phyloP scores from a whole-genome alignment of 2,888 invertebrate genomes.

The Zeuzera pyrina region DNA sequence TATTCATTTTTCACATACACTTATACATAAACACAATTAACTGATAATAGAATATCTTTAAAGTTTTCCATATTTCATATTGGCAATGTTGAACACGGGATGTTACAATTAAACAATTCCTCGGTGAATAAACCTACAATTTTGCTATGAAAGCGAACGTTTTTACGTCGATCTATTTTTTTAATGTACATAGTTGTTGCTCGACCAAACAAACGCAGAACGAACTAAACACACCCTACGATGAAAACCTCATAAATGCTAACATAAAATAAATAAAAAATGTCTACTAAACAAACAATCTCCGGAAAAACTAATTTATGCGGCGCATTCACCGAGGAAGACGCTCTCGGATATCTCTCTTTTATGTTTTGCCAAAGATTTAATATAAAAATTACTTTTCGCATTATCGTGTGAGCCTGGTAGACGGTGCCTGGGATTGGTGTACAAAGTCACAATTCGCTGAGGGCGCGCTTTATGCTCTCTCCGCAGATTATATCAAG shows the following conservation, averaged over 20 bases:
- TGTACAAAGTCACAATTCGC: slow-evolving; percentile 22
- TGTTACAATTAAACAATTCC: slow-evolving; percentile 31
- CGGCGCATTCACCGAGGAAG: slow-evolving; percentile 49
- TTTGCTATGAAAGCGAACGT: too few relatives aligned
- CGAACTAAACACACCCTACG: slow-evolving; percentile 18
- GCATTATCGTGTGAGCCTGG: slow-evolving; percentile 62
- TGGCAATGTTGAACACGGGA: slow-evolving; percentile 4
- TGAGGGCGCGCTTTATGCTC: slow-evolving; percentile 21
- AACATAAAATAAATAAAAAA: slow-evolving; percentile 49
- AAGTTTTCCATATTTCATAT: background rate
- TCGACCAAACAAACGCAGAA: too few relatives aligned
- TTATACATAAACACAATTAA: too few relatives aligned
- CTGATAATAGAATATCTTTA: background rate
- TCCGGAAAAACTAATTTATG: slow-evolving; percentile 69
- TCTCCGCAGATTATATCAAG: slow-evolving; percentile 53
- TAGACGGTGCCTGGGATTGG: slow-evolving; percentile 21
- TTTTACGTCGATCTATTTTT: too few relatives aligned
- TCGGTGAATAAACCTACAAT: slow-evolving; percentile 13
- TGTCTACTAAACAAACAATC: slow-evolving; percentile 60
- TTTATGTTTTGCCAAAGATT: slow-evolving; percentile 65
- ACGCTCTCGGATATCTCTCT: slow-evolving; percentile 48
- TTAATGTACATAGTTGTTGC: too few relatives aligned
- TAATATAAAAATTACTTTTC: slow-evolving; percentile 69
- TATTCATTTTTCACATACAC: too few relatives aligned
- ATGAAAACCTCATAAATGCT: slow-evolving; percentile 60